A percentile compares a stretch with the other conserved stretches of the same genome.
phyloP scores from a whole-genome alignment of 2,888 invertebrate species.

The Xylocampa areola region DNA sequence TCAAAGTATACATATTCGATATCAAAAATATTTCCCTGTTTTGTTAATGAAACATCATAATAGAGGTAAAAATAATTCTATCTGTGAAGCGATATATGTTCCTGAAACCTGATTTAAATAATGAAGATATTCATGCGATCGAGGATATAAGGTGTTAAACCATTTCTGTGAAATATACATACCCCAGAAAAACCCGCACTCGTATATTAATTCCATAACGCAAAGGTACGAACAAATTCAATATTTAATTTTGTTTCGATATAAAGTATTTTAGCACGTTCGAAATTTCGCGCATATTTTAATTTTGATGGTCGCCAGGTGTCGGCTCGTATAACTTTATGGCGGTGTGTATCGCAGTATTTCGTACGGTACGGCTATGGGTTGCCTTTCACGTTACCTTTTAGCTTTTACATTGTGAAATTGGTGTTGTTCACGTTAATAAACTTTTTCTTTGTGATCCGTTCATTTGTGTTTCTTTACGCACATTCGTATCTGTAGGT shows the following conservation, averaged over 20 bases:
- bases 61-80: too few relatives aligned
- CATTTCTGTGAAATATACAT: too few relatives aligned
- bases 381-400: conserved; percentile 51
- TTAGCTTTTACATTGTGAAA: conserved; percentile 61
- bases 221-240: conserved; percentile 18
- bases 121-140: too few relatives aligned
- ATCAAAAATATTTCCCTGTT: too few relatives aligned
- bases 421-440: conserved; percentile 64
- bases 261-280: conserved; percentile 34
- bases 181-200: not conserved
- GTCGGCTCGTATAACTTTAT: conserved; percentile 47
- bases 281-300: conserved; percentile 40
- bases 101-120: too few relatives aligned
- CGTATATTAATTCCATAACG: not conserved
- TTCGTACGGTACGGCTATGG: conserved; percentile 31
- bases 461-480: conserved; percentile 38
- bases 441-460: conserved; percentile 65
- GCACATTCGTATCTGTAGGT: not conserved
- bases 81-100: too few relatives aligned
- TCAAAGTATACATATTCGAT: too few relatives aligned
- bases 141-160: too few relatives aligned
- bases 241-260: conserved; percentile 22
- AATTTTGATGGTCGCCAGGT: conserved; percentile 43
- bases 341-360: conserved; percentile 47
- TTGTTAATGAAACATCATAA: too few relatives aligned